Base-by-base conservation (phyloP, 1,140 invertebrate genomes). In the Contarinia nasturtii region DNA sequence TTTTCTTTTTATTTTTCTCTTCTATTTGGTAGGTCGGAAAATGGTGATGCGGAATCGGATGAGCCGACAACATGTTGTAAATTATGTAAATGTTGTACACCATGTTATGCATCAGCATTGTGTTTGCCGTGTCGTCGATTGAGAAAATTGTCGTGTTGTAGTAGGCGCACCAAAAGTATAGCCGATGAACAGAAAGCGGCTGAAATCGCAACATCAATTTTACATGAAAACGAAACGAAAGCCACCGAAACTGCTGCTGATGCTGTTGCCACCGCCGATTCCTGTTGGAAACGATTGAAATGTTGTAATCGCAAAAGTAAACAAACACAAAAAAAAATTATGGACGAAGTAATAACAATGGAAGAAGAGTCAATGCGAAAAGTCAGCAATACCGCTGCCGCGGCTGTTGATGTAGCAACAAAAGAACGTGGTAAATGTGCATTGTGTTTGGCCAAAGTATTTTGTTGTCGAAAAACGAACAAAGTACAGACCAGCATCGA, bases 381-480 rank as follows among this genome's bases (percentile, higher is more conserved):
- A 43, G 18, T 43, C n/a, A 38, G 2, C 12, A 18, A 18, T 18
- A 50, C 15, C 43, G 53, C 7, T 49, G 45, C n/a, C 50, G 54
- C 51, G 21, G 45, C 53, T 18, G 54, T 57, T 42, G 22, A 41
- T 57, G 48, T 57, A 58, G 55, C 57, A 36, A 52, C 52, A 36
- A 57, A 27, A 10, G 22, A 33, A 15, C 42, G 42, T 12, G 46
- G 53, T 33, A 58, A 57, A 42, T 63, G 60, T 40, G 55, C 55
- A 17, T 48, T 60, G 17, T 63, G 60, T 42, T 43, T 60, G 48
- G 50, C 57, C 37, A 63, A 61, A 48, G 47, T 63, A 1, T 63
- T 63, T 41, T 63, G 61, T 43, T 63, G 61, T 51, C 57, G 61
- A 5, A 55, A 57, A 3, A 58, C 61, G 0, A 63, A 63, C 20